Conservation (phyloP, 2,888 invertebrate genomes). For the Apotomis turbidana region DNA sequence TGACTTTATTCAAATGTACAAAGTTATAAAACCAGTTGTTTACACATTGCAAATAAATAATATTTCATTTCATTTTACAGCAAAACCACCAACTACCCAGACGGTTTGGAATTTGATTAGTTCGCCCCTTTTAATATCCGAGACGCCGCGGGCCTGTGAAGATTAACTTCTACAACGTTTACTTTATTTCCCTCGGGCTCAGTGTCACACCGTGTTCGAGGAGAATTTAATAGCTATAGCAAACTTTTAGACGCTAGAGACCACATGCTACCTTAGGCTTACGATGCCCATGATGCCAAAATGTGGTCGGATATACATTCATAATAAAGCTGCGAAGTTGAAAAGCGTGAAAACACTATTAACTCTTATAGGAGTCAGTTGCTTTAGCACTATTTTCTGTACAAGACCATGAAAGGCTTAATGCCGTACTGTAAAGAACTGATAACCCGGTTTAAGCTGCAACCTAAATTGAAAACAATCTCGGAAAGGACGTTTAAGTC, state of each 20-base stretch:
- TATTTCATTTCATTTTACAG: no score
- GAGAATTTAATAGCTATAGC: constrained; percentile 2
- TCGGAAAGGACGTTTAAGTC: background rate
- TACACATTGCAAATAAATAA: no score
- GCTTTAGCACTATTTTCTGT: background rate
- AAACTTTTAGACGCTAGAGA: background rate
- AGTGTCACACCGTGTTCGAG: constrained; percentile 8
- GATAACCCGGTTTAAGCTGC: background rate
- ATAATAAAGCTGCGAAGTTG: no score
- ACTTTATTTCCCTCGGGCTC: constrained; percentile 5
- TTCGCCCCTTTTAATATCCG: constrained; percentile 31
- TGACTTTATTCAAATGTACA: background rate
- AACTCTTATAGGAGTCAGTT: background rate
- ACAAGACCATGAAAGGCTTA: background rate
- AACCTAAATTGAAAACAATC: background rate
- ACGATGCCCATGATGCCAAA: no score
- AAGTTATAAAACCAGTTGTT: constrained; percentile 1
- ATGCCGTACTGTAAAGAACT: background rate
- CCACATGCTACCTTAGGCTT: no score
- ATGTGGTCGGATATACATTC: no score
- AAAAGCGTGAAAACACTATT: background rate
- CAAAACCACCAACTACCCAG: constrained; percentile 21
- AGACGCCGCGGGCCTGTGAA: constrained; percentile 5
- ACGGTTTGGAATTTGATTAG: constrained; percentile 28
- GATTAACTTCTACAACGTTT: constrained; percentile 28